Base-by-base conservation (phyloP, 1,140 invertebrate species). In the Phortica variegata region DNA sequence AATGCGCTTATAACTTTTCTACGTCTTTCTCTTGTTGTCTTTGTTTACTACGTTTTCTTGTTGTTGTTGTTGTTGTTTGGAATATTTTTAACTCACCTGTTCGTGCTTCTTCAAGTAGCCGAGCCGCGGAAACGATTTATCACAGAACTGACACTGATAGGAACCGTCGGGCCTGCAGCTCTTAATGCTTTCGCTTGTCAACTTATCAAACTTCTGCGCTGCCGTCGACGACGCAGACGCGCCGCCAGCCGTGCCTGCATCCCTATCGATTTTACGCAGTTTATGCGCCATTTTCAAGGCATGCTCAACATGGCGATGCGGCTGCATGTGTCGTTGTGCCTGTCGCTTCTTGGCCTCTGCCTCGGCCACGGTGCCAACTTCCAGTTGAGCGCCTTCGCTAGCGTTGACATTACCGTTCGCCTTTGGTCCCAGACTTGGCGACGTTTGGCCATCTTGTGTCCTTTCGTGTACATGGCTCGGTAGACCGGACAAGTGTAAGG, bases 81-180 rank as follows among this genome's bases (percentile, higher is more conserved):
- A n/a, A n/a, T n/a, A n/a, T n/a, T n/a, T n/a, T n/a, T n/a, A 15
- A 65, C 77, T 80, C 77, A 95, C 93, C 88, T 94, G 91, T 79
- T 95, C 90, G 82, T 95, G 93, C 77, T 91, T 90, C 78, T 92
- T 93, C 53, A 95, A 82, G 73, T 91, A 90, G 43, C 86, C 88
- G 21, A 90, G 83, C 33, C 90, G 81, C 1, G 91, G 87, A 79
- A 95, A 96, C 37, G 91, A 89, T 76, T 91, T 90, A 52, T 93
- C 88, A 79, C 93, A 96, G 79, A 91, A 93, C 74, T 89, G 87
- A 78, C 91, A 93, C 54, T 88, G 85, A 80, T 93, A 91, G 29
- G 91, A 91, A 47, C 71, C 73, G 58, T 76, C 71, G 61, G 43
- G 32, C 32, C 58, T 60, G 31, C 56, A 55, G 21, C 53, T 61